Percentiles rank a stretch among this genome's conserved stretches.
phyloP scores from a whole-genome alignment of 2,797 vertebrate genomes.

The Alauda arvensis region DNA sequence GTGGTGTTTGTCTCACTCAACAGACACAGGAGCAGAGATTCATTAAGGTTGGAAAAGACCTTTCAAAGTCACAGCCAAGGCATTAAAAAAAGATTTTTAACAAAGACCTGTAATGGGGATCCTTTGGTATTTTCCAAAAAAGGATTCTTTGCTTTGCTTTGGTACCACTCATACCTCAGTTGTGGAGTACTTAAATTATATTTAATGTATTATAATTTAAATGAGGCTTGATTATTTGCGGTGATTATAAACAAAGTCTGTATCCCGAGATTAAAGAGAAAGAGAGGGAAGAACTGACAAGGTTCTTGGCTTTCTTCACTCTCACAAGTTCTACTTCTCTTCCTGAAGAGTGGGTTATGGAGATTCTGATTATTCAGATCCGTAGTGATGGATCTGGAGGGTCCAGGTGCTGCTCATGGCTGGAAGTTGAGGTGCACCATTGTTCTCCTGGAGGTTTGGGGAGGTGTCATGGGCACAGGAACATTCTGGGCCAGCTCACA shows the following conservation, averaged over 20 bases:
- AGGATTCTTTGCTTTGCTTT: neutral
- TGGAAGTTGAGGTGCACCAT: neutral
- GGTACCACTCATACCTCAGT: neutral
- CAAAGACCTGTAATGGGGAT: neutral
- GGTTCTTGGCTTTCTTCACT: neutral
- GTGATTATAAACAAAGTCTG: neutral
- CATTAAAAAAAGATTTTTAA: neutral
- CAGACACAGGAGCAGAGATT: neutral
- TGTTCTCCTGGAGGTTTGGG: neutral
- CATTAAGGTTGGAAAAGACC: neutral
- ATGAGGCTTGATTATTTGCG: neutral
- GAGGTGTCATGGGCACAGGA: rapidly evolving
- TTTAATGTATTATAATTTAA: neutral
- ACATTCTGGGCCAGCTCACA: neutral
- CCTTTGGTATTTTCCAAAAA: neutral
- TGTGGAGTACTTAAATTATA: neutral
- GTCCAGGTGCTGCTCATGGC: neutral
- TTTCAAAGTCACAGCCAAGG: neutral
- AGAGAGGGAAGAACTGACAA: neutral
- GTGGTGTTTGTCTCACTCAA: neutral
- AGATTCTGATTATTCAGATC: neutral
- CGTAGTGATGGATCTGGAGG: neutral
- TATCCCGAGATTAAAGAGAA: neutral
- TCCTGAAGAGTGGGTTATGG: neutral
- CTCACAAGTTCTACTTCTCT: neutral